Percentiles rank a stretch among this genome's conserved stretches.
These are phyloP conservation scores for Drosophila persimilis DNA, from an alignment of 1,140 invertebrate genomes.

Conservation along the genomic window DNA sequence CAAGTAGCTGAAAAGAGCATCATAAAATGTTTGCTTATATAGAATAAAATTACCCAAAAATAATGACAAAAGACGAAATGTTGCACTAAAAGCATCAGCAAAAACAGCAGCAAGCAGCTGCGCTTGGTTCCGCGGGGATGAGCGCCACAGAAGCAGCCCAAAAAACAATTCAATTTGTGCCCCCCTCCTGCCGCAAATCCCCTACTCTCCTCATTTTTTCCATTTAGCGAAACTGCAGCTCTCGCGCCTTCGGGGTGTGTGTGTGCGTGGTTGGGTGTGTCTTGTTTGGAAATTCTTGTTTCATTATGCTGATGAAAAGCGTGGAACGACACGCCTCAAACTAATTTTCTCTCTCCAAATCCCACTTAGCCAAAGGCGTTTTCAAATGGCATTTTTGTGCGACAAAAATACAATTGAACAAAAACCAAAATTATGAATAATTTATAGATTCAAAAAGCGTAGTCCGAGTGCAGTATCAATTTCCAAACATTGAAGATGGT, in stretches of 20 bases:
- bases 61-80: conserved; percentile 37
- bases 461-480: too few species aligned
- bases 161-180: conserved; percentile 60
- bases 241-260: conserved; percentile 8
- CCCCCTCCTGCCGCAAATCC: conserved; percentile 3
- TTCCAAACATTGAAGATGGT: too few species aligned
- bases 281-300: conserved; percentile 38
- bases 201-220: conserved; percentile 6
- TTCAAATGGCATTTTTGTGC: too few species aligned
- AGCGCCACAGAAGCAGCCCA: conserved; percentile 14
- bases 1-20: conserved; percentile 40
- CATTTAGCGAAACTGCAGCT: conserved; percentile 44
- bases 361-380: too few species aligned
- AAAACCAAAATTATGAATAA: too few species aligned
- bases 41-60: conserved; percentile 40
- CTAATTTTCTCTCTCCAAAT: conserved; percentile 14
- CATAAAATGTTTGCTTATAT: conserved; percentile 48
- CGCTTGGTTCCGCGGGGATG: not conserved
- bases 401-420: too few species aligned
- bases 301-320: conserved; percentile 66
- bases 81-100: conserved; percentile 25
- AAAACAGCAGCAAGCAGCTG: conserved; percentile 17
- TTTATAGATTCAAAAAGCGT: too few species aligned
- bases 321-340: conserved; percentile 21
- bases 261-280: conserved; percentile 23